Base-by-base conservation (phyloP, 2,888 invertebrate species). In the Merodon equestris region DNA sequence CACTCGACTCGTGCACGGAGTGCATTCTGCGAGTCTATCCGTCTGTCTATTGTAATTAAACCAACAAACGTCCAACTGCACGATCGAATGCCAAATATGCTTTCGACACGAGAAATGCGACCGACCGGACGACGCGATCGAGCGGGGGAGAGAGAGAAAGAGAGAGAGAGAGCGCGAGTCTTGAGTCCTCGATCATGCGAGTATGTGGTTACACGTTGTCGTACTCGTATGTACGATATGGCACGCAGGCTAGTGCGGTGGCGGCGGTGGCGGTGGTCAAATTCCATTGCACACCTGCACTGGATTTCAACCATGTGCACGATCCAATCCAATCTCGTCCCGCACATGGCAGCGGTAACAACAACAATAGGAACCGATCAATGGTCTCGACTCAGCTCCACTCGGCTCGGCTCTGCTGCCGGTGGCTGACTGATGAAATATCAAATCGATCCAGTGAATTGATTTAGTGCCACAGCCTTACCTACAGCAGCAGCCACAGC, bases 201-300 rank as follows among this genome's bases (percentile, higher is more conserved):
- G 27, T 27, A 27, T 27, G 27, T 27, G 27, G 27, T 27, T 27
- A 71, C 64, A 72, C 67, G n/a, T 56, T 73, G 73, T 73, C 72
- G 77, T 77, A 72, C 73, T 76, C 68, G 64, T n/a, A n/a, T n/a
- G n/a, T n/a, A 57, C 71, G 58, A 71, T 76, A 38, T 56, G 72
- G 77, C 77, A 77, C 73, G 77, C 77, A 64, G 79, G 79, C 63
- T 61, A 58, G 27, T 73, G 47, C 19, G 48, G 19, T n/a, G 12
- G 53, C 36, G 14, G 51, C 56, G 79, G 63, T 79, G 40, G 5
- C 10, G n/a, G n/a, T 40, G 64, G 79, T 79, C 74, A 68, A 79
- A 79, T 79, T 79, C 79, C 79, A 79, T 58, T 79, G 79, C 79
- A 79, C 79, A 79, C 79, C 79, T 79, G 79, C 79, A 74, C 74